Percentiles rank a stretch among this genome's conserved stretches.
These are phyloP conservation scores for Rhaphigaster nebulosa DNA, from an alignment of 2,888 invertebrate genomes.

Conservation along the genomic window DNA sequence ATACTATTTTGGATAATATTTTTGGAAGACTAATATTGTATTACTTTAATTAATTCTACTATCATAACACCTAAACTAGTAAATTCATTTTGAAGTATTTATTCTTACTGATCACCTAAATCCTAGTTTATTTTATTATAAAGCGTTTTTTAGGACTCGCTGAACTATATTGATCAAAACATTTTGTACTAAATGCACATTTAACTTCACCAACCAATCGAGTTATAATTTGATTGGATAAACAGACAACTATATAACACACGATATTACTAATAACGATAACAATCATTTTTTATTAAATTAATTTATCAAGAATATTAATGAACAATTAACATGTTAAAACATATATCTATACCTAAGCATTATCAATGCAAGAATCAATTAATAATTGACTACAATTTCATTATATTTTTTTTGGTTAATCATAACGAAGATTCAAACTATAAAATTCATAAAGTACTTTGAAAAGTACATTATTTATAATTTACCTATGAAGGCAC, in stretches of 20 bases:
- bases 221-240: neutral
- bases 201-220: neutral
- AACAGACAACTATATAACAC: neutral
- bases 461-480: neutral
- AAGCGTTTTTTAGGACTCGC: neutral
- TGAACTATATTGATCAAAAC: neutral
- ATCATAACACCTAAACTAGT: neutral
- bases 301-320: neutral
- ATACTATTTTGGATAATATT: neutral
- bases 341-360: no score
- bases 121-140: neutral
- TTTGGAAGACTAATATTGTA: conserved; percentile 28
- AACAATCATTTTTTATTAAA: conserved; percentile 30
- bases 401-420: neutral
- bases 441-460: neutral
- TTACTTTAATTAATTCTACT: neutral
- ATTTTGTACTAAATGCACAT: conserved; percentile 1
- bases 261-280: neutral
- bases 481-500: conserved; percentile 8
- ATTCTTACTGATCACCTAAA: neutral
- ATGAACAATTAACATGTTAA: neutral
- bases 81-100: conserved; percentile 20
- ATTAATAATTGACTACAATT: neutral
- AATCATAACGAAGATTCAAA: neutral
- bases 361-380: neutral